Conservation (phyloP, 2,113 vertebrate species). For the Chaenocephalus aceratus region DNA sequence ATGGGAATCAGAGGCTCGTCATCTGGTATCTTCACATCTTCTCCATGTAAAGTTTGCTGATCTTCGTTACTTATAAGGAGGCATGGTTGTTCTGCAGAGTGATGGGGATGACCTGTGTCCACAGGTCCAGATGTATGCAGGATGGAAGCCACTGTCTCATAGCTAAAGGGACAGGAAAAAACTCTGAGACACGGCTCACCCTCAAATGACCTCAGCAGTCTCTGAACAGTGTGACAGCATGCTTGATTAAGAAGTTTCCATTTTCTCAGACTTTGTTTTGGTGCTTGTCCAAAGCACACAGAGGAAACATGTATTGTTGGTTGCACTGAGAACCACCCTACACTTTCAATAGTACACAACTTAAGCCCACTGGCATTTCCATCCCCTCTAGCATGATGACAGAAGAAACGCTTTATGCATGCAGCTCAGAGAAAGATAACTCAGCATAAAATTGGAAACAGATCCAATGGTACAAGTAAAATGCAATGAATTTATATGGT, state of each 20-base stretch:
- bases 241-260: conserved; percentile 34
- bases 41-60: conserved; percentile 17
- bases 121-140: conserved; percentile 55
- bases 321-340: not conserved
- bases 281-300: conserved; percentile 56
- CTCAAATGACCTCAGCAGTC: conserved; percentile 35
- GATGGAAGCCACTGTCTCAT: conserved; percentile 64
- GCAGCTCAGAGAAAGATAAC: not conserved
- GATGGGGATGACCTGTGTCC: conserved; percentile 24
- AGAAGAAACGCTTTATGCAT: conserved; percentile 1
- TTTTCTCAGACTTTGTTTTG: conserved; percentile 68
- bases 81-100: conserved; percentile 19
- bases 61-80: conserved; percentile 19
- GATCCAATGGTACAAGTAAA: no score
- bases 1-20: conserved; percentile 13
- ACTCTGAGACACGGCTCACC: conserved; percentile 59
- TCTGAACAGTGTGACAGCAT: conserved; percentile 43
- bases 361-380: not conserved
- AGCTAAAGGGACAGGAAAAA: conserved; percentile 63
- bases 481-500: no score
- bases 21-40: conserved; percentile 15
- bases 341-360: not conserved
- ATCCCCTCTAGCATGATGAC: not conserved
- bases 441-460: not conserved
- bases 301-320: conserved; percentile 26